These are phyloP conservation scores for Labrus mixtus DNA, from an alignment of 2,113 vertebrate genomes.

Conservation along the genomic window DNA sequence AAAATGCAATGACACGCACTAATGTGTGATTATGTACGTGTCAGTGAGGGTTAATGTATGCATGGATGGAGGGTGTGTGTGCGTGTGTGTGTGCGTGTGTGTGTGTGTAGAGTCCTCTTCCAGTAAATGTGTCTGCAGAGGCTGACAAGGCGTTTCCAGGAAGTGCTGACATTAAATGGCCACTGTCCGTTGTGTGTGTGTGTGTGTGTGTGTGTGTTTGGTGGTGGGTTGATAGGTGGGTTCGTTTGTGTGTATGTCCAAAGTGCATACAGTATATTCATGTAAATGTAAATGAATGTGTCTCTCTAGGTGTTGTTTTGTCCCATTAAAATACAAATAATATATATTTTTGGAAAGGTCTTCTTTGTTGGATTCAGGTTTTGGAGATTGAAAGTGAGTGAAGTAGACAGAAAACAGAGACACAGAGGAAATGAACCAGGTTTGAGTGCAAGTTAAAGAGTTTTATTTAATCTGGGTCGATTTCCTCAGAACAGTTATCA, in stretches of 20 bases:
- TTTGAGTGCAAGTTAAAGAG: too few species aligned
- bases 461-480: too few species aligned
- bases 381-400: too few species aligned
- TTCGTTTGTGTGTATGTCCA: conserved; percentile 4
- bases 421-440: too few species aligned
- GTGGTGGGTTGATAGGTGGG: not conserved
- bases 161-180: conserved; percentile 51
- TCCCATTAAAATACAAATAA: too few species aligned
- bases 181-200: conserved; percentile 5
- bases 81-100: conserved; percentile 6
- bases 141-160: conserved; percentile 56
- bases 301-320: not conserved
- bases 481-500: too few species aligned
- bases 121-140: conserved; percentile 55
- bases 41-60: conserved; percentile 16
- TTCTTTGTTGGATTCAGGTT: not conserved
- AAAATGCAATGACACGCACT: not conserved
- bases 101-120: conserved; percentile 20
- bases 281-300: not conserved
- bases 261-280: not conserved
- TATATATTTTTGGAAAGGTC: not conserved
- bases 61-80: not conserved
- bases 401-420: too few species aligned
- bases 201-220: not conserved
- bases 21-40: conserved; percentile 3